Base-by-base conservation (phyloP, 1,140 invertebrate species). In the Rhopalosiphum maidis region DNA sequence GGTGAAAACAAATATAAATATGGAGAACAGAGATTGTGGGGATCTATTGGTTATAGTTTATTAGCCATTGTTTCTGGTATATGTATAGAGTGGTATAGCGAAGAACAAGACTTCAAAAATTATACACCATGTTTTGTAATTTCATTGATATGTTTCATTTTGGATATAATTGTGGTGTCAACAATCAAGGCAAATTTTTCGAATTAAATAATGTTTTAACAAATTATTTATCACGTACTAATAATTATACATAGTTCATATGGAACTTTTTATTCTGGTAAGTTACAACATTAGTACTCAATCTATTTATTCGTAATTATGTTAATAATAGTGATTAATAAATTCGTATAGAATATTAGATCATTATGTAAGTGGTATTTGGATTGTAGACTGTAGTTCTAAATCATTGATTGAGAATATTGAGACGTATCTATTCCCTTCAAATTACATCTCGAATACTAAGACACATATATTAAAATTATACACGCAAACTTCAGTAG, bases 21-120 rank as follows among this genome's bases (percentile, higher is more conserved):
- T 95, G 98, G 98, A 1, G 96, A 97, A 93, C 98, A 98, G 94
- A 96, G 97, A 90, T 95, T 98, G 94, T 99, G 97, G 96, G 97
- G 97, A 7, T 96, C 97, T 0, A 95, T 98, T 3, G 97, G 98
- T 2, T 98, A 97, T 96, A 97, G 98, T 91, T 95, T 97, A 93
- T 97, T 97, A 94, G 96, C 97, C 0, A 95, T 98, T 37, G 94
- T 97, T 11, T 96, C 97, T 54, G 98, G 98, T 21, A 96, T 96
- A 37, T 95, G 98, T 1, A 97, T 98, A 54, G 98, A 98, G 94
- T 94, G 96, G 86, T 96, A 97, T 94, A 98, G 97, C 89, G 94
- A 95, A n/a, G 96, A 96, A 9, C 94, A 96, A 85, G 94, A 95
- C 1, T 94, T 96, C 48, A 98, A 98, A 95, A 96, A 98, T 95